Conservation (phyloP, 92 coral and sea anemone species). For the Porites cylindrica region DNA sequence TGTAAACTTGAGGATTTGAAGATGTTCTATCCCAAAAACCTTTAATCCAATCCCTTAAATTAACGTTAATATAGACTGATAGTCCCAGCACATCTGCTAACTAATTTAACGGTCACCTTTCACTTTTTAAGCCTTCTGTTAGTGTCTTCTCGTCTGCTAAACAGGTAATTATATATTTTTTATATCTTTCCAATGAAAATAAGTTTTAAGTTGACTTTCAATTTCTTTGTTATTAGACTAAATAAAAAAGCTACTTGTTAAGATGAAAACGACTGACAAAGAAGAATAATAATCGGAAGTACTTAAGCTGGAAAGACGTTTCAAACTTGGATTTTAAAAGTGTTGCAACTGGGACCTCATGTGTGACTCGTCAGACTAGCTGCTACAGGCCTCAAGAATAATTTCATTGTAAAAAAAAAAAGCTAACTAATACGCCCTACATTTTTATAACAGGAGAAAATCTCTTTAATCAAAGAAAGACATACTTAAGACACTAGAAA, state of each 20-base stretch:
- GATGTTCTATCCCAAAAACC: conserved; percentile 19
- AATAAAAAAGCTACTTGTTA: conserved; percentile 10
- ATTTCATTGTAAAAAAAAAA: not conserved
- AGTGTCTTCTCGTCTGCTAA: not conserved
- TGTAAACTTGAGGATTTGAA: conserved; percentile 12
- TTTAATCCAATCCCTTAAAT: conserved; percentile 22
- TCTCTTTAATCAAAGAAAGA: not conserved
- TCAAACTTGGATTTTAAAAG: no score
- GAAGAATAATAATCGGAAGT: not conserved
- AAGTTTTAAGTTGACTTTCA: not conserved
- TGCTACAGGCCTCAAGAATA: not conserved
- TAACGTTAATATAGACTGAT: conserved; percentile 14
- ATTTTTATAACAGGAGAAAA: not conserved
- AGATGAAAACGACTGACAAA: not conserved
- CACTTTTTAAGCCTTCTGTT: conserved; percentile 1
- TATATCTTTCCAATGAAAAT: conserved; percentile 22
- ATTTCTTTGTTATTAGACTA: not conserved
- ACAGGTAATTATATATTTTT: not conserved
- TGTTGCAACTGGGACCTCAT: not conserved
- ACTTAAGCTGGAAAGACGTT: no score
- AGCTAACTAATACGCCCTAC: not conserved
- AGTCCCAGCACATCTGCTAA: conserved; percentile 10
- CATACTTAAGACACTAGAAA: not conserved
- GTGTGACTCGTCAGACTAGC: not conserved
- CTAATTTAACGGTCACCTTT: not conserved